phyloP scores from a whole-genome alignment of 2,888 invertebrate species.

The Melanostoma mellinum region DNA sequence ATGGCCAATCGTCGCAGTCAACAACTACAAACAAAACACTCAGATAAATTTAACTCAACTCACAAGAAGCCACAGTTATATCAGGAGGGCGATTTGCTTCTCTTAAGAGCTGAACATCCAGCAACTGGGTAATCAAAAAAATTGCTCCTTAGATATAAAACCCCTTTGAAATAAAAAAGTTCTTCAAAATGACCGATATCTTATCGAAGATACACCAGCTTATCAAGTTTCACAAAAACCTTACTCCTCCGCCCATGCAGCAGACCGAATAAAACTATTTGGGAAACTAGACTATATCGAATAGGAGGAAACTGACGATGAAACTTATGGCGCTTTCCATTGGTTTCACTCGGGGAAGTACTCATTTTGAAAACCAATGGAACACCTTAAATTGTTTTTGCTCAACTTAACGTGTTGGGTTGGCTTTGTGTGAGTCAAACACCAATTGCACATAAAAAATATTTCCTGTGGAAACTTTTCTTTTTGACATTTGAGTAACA shows the following conservation, averaged over 20 bases:
- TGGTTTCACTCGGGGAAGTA: too few species aligned
- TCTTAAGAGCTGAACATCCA: conserved; percentile 7
- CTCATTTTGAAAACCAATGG: too few species aligned
- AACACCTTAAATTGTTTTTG: too few species aligned
- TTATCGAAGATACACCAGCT: conserved; percentile 57
- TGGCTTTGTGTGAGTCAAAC: too few species aligned
- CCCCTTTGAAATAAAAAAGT: conserved; percentile 56
- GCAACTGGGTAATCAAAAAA: conserved; percentile 35
- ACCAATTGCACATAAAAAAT: too few species aligned
- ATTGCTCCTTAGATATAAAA: conserved; percentile 40
- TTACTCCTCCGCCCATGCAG: conserved; percentile 21
- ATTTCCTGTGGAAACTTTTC: too few species aligned
- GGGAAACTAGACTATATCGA: neutral
- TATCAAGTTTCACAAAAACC: neutral
- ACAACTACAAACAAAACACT: neutral
- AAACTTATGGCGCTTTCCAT: too few species aligned
- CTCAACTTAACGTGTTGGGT: too few species aligned
- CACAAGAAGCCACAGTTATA: conserved; percentile 13
- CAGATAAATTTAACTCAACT: neutral
- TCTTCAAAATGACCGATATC: conserved; percentile 66
- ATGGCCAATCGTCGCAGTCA: neutral
- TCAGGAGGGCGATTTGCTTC: conserved; percentile 2
- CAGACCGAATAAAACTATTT: neutral
- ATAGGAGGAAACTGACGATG: neutral
- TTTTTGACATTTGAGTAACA: too few species aligned